These are phyloP conservation scores for Lophotis ruficrista DNA, from an alignment of 2,113 vertebrate species.

Conservation along the genomic window DNA sequence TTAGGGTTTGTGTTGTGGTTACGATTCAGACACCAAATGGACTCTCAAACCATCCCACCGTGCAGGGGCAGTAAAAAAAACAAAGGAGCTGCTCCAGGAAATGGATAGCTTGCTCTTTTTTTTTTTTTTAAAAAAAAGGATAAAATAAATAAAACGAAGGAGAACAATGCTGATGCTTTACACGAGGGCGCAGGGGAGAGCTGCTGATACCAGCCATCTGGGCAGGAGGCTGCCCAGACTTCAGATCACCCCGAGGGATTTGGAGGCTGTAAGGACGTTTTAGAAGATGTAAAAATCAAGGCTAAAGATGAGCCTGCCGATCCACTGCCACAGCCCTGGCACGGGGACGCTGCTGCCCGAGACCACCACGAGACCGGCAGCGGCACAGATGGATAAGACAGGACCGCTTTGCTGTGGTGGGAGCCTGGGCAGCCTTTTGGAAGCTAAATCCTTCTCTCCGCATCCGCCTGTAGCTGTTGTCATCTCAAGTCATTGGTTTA, in stretches of 20 bases:
- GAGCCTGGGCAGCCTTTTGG: neutral
- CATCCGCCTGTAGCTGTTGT: neutral
- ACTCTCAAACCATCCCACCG: neutral
- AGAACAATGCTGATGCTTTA: neutral
- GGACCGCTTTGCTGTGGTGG: neutral
- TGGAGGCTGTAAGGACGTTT: neutral
- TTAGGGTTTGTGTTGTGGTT: neutral
- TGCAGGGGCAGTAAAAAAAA: neutral
- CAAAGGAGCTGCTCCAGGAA: neutral
- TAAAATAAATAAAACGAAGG: neutral
- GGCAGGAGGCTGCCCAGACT: constrained; percentile 5
- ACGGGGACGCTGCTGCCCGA: neutral
- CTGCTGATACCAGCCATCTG: neutral
- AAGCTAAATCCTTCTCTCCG: neutral
- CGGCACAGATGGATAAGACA: neutral
- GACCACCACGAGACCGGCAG: neutral
- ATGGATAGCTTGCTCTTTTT: neutral
- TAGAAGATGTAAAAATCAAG: neutral
- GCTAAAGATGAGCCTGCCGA: neutral
- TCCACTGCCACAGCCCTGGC: neutral
- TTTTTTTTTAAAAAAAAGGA: neutral
- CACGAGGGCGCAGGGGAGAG: neutral
- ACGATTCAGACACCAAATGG: neutral
- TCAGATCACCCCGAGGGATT: neutral
- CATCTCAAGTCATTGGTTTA: neutral